Percentiles rank a stretch among this genome's conserved stretches.
Conservation (phyloP, 92 coral and sea anemone species). For the Umimayanthus kanabou region DNA sequence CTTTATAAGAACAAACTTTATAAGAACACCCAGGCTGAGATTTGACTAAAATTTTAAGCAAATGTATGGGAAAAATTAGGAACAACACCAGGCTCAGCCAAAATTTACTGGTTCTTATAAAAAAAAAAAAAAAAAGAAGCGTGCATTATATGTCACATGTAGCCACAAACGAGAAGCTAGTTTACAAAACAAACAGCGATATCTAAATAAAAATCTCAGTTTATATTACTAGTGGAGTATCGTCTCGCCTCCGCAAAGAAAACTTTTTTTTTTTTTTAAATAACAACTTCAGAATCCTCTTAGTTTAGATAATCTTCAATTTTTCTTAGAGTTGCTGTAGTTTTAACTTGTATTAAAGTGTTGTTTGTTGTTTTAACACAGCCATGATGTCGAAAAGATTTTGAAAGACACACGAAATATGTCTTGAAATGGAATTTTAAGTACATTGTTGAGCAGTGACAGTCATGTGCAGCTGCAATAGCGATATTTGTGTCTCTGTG, state of each 20-base stretch:
- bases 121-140: too few species aligned
- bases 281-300: background rate
- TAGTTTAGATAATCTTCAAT: background rate
- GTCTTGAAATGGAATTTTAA: background rate
- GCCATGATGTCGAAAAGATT: background rate
- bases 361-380: background rate
- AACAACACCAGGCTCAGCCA: too few species aligned
- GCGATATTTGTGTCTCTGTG: background rate
- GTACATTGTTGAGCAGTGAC: too few species aligned
- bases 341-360: background rate
- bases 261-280: background rate
- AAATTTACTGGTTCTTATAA: too few species aligned
- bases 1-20: too few species aligned
- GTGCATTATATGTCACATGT: too few species aligned
- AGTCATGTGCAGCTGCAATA: background rate
- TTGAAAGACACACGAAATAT: background rate
- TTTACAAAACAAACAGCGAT: background rate
- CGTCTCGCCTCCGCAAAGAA: background rate
- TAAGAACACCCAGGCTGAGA: too few species aligned
- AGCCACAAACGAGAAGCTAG: background rate
- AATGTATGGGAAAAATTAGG: too few species aligned
- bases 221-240: background rate
- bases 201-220: too few species aligned
- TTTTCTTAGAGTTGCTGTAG: background rate
- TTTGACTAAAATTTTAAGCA: too few species aligned